Conservation (phyloP, 2,797 vertebrate species). For the Moxostoma hubbsi region DNA sequence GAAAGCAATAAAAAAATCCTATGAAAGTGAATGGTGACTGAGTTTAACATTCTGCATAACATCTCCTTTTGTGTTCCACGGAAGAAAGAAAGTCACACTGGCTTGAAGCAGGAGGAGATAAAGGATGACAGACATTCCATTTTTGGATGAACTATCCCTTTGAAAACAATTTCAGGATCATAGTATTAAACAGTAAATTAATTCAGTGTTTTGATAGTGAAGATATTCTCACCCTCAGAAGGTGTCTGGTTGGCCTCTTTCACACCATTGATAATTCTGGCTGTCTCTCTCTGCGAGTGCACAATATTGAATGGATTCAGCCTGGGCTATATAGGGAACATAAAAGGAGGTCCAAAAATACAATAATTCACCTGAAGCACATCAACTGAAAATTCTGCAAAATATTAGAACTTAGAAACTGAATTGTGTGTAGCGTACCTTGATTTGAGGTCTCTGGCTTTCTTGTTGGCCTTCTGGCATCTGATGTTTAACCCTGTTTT, state of each 20-base stretch:
- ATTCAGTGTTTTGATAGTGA: neutral
- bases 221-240: constrained; percentile 64
- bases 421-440: constrained; percentile 40
- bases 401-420: neutral
- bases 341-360: neutral
- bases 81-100: too few species aligned
- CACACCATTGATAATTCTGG: constrained; percentile 8
- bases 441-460: constrained; percentile 41
- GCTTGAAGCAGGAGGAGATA: too few species aligned
- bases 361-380: neutral
- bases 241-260: constrained; percentile 30
- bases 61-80: too few species aligned
- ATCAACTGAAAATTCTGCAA: neutral
- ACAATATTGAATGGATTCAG: constrained; percentile 87
- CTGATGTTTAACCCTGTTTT: constrained; percentile 29
- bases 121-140: too few species aligned
- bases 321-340: constrained; percentile 74
- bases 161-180: neutral
- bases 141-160: too few species aligned
- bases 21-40: too few species aligned
- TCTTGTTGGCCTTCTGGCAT: constrained; percentile 19
- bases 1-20: too few species aligned
- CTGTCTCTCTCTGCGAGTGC: neutral
- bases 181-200: neutral
- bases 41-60: too few species aligned